Percentiles rank a stretch among this genome's conserved stretches.
These are phyloP conservation scores for Oryzias javanicus DNA, from an alignment of 2,113 vertebrate species.

Conservation along the genomic window DNA sequence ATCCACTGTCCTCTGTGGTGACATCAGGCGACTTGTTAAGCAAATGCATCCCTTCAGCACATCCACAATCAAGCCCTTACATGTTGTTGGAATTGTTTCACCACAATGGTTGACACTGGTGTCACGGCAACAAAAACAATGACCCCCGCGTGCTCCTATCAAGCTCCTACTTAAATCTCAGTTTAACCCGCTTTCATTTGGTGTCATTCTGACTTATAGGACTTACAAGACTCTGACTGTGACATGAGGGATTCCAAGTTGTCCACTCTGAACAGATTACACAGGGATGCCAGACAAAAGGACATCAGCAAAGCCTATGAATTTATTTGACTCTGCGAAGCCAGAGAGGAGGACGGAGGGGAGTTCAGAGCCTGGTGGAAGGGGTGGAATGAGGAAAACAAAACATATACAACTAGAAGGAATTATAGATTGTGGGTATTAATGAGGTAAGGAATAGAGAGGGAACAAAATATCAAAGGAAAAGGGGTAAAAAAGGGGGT, in stretches of 20 bases:
- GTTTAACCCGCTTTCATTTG: conserved; percentile 65
- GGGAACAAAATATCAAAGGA: conserved; percentile 24
- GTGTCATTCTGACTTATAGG: conserved; percentile 72
- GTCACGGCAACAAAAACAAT: conserved; percentile 66
- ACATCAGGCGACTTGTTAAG: conserved; percentile 33
- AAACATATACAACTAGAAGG: conserved; percentile 1
- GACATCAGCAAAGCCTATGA: conserved; percentile 69
- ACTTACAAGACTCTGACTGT: conserved; percentile 76
- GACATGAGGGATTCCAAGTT: conserved; percentile 75
- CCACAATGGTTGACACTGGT: conserved; percentile 67
- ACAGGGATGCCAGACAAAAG: conserved; percentile 81
- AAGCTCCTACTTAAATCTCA: conserved; percentile 67
- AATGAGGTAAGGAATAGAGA: conserved; percentile 30
- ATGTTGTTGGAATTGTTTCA: conserved; percentile 49
- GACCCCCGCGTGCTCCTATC: conserved; percentile 63
- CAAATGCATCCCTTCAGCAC: conserved; percentile 29
- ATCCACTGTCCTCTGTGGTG: background rate
- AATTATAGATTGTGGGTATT: conserved; percentile 33
- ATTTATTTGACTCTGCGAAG: conserved; percentile 80
- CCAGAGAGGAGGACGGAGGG: conserved; percentile 49
- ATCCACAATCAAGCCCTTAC: conserved; percentile 49
- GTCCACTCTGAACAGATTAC: conserved; percentile 81
- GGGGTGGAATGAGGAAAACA: background rate
- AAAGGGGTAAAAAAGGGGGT: conserved; percentile 23
- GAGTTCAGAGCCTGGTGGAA: conserved; percentile 40